Percentiles rank a stretch among this genome's conserved stretches.
These are phyloP conservation scores for Daphoenositta chrysoptera DNA, from an alignment of 2,113 vertebrate species.

Conservation along the genomic window DNA sequence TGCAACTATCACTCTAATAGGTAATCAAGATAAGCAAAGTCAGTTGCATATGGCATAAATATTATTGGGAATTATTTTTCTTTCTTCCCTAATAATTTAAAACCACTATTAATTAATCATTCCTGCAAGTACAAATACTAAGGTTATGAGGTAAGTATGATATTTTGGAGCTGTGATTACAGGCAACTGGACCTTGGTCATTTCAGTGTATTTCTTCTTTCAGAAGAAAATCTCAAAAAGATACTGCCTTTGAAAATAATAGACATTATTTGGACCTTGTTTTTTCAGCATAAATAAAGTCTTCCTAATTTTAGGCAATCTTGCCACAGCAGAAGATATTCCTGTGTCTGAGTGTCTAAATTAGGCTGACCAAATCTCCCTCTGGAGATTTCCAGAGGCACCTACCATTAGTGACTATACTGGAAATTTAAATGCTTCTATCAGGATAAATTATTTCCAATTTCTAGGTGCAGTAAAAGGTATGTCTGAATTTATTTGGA, in stretches of 20 bases:
- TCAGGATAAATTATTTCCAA: not conserved
- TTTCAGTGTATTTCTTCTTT: not conserved
- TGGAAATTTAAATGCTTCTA: not conserved
- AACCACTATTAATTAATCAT: not conserved
- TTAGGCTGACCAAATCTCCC: not conserved
- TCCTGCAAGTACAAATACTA: not conserved
- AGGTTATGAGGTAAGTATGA: not conserved
- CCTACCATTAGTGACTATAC: not conserved
- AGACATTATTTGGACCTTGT: not conserved
- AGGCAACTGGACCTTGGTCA: not conserved
- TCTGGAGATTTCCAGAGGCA: not conserved
- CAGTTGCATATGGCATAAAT: not conserved
- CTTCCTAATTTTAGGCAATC: not conserved
- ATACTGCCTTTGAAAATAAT: not conserved
- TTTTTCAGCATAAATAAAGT: not conserved
- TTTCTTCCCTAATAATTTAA: not conserved
- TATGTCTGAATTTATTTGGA: not conserved
- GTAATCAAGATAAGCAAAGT: not conserved
- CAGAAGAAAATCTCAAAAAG: not conserved
- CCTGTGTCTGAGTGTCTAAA: not conserved
- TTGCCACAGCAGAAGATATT: not conserved
- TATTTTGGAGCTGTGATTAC: not conserved
- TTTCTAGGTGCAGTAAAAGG: not conserved
- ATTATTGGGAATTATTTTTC: constrained; percentile 1
- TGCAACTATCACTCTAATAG: not conserved